Evolutionary conservation across 2,888 invertebrate species (phyloP), one percentile per base, ranked within the genome.

Genomic region (Euzetes globulus): DNA sequence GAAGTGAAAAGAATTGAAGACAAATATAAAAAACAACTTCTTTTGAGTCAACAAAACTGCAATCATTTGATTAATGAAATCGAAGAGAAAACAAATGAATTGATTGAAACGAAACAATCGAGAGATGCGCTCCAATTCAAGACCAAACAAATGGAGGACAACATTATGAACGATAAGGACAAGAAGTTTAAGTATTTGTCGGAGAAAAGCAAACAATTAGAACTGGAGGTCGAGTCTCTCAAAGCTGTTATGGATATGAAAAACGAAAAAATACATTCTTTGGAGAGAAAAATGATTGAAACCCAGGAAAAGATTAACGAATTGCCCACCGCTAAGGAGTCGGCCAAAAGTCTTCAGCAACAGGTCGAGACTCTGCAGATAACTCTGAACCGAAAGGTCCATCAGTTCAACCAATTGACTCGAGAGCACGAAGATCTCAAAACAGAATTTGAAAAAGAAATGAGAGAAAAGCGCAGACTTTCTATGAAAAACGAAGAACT

Each of bases 131-230:
- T 68, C 41, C 22, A 68, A 15, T 5, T 41, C 19, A 68, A 15
- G 41, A n/a, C 41, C 37, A 41, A 25, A 11, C 37, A 68, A 15
- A 68, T 68, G 37, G 68, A 68, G 13, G 22, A 37, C 6, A 68
- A 68, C 41, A 68, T 68, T 68, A 68, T 68, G 68, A 41, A 37
- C 41, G 45, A 68, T 68, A 68, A 68, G 68, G 68, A 68, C 41
- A 68, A 68, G 68, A 68, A 22, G 41, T 68, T 68, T 68, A 68
- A 68, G 68, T 68, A 68, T 68, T 68, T 68, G 45, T 41, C 68
- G 22, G 68, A 68, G 11, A 68, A 68, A 22, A 68, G 22, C 25
- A 68, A 68, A 68, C 68, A 68, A 45, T 25, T 68, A 15, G 68
- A 68, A 68, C 41, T 68, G 13, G 68, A 68, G 19, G 68, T 68